Conservation (phyloP, 2,888 invertebrate genomes). For the Trissolcus brochymenae region DNA sequence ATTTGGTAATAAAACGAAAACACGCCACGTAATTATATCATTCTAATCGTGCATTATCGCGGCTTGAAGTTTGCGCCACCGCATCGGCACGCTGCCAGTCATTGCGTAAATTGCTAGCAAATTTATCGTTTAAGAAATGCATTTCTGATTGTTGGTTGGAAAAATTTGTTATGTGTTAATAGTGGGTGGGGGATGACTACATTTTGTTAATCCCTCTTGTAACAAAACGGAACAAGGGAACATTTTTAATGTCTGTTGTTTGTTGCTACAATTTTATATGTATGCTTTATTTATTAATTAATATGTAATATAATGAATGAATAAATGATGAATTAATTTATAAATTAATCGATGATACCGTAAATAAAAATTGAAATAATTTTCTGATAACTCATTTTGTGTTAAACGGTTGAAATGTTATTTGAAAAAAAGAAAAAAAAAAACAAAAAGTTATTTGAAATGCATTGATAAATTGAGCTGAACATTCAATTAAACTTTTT, state of each 20-base stretch:
- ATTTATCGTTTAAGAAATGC: constrained; percentile 45
- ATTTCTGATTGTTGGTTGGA: constrained; percentile 25
- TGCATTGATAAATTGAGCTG: not conserved
- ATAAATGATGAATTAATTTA: too few relatives aligned
- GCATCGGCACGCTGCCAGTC: constrained; percentile 45
- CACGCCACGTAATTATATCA: constrained; percentile 64
- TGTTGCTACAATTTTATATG: not conserved
- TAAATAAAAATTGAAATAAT: not conserved
- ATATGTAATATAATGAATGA: too few relatives aligned
- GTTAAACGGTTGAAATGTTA: too few relatives aligned
- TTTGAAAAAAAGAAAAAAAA: not conserved
- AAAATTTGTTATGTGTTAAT: constrained; percentile 10
- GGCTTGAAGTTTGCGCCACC: constrained; percentile 59
- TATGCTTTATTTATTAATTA: too few relatives aligned
- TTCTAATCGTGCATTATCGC: constrained; percentile 70
- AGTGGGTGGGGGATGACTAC: not conserved
- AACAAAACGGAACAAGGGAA: not conserved
- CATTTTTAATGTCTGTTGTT: not conserved
- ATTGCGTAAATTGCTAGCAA: constrained; percentile 53
- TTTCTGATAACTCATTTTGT: not conserved
- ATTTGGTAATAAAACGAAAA: constrained; percentile 54
- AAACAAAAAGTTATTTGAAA: not conserved
- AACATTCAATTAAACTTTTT: not conserved
- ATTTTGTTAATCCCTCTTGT: not conserved
- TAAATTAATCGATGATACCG: too few relatives aligned